These are phyloP conservation scores for Tragelaphus strepsiceros DNA, from an alignment of 2,113 vertebrate species.

Conservation along the genomic window DNA sequence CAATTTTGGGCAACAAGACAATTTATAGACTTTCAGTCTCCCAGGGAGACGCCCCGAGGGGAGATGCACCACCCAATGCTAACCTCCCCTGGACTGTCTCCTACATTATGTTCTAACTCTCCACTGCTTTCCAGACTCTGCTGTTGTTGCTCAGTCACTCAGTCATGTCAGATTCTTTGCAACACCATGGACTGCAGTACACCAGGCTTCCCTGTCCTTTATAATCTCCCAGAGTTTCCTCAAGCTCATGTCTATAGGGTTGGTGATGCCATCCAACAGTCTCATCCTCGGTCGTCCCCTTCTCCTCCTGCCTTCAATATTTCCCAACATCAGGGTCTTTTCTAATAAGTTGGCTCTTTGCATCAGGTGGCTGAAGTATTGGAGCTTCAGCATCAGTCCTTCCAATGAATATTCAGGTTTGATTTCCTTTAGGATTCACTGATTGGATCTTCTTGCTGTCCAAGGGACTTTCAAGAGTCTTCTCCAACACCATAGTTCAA, in stretches of 20 bases:
- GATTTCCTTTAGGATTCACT: not conserved
- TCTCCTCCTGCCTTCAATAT: not conserved
- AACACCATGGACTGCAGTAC: not conserved
- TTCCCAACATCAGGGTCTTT: not conserved
- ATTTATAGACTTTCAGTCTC: no score
- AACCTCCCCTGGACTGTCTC: not conserved
- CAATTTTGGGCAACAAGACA: fast-evolving
- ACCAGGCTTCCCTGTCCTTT: not conserved
- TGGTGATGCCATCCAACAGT: not conserved
- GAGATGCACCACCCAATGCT: not conserved
- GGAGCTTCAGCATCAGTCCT: not conserved
- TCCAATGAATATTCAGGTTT: not conserved
- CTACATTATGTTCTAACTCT: fast-evolving
- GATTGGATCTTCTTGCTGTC: not conserved
- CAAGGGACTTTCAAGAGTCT: not conserved
- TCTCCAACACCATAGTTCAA: not conserved
- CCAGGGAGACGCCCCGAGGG: fast-evolving
- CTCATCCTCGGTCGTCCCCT: not conserved
- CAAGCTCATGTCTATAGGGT: not conserved
- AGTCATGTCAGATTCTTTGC: not conserved
- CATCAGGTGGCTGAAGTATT: not conserved
- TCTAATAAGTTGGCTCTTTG: not conserved
- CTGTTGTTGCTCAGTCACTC: not conserved
- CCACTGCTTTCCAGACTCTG: no score
- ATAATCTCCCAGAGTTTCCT: not conserved